Evolutionary conservation across 2,797 vertebrate genomes (phyloP), one percentile per base, ranked within the genome.

Genomic region (Manis javanica): DNA sequence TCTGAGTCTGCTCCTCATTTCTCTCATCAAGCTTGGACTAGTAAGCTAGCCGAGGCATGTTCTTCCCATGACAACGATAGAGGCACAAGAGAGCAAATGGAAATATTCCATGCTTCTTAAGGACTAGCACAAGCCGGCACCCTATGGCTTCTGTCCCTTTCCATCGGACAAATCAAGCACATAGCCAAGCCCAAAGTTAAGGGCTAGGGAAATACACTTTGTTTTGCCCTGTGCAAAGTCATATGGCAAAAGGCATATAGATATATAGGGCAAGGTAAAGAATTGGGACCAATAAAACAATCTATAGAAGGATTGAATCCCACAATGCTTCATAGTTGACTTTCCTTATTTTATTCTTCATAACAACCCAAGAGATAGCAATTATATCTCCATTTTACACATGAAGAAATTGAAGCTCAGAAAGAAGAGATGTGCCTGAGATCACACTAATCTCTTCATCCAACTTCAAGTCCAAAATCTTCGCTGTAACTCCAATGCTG

Each of bases 321-420:
- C 10, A 10, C 0, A 64, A 53, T 29, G 37, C n/a, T 66, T 55
- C 63, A 23, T 14, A 72, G 89, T 83, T 82, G 7, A 72, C 23
- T 86, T 78, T 74, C 68, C 37, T 87, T 92, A 34, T 55, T 88
- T 72, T 82, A 88, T 16, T 87, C 34, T 78, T 95, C 69, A 53
- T 78, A 57, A 59, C 24, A 72, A 72, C 34, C 14, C 78, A 42
- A 88, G 7, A 69, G 19, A 9, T 0, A 19, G 9, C 15, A 21
- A 90, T 71, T 94, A 24, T 51, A 51, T 46, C 51, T 82, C 55
- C 72, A 55, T 55, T 71, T 94, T 93, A 93, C 15, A 87, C 57
- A 42, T 59, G 42, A 96, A 74, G 55, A 91, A 86, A 96, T 15
- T 71, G 26, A 95, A 94, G 66, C 69, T 66, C 64, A 87, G 46